Conservation (phyloP, 2,888 invertebrate genomes). For the Cepaea hortensis region DNA sequence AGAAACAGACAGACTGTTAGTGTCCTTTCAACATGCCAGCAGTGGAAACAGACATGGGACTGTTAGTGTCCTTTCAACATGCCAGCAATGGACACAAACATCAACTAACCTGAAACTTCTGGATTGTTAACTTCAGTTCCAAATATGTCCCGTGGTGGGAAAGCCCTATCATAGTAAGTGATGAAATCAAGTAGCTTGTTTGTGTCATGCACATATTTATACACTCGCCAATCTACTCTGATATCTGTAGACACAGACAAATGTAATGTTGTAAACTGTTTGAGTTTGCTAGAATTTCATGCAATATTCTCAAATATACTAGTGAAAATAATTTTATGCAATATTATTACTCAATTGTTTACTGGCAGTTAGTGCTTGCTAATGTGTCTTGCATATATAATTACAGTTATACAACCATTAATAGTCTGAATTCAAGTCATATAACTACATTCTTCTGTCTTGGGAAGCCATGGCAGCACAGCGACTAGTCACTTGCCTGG, state of each 20-base stretch:
- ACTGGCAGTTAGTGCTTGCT: no score
- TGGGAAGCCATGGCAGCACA: no score
- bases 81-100: neutral
- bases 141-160: constrained; percentile 67
- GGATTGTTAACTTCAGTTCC: constrained; percentile 67
- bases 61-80: neutral
- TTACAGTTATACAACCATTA: no score
- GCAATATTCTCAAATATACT: neutral
- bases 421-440: no score
- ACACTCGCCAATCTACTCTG: constrained; percentile 73
- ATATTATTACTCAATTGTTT: neutral
- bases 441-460: no score
- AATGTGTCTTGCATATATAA: no score
- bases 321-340: neutral
- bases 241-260: constrained; percentile 63
- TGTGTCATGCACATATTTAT: constrained; percentile 59
- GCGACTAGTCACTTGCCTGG: no score
- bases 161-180: constrained; percentile 66
- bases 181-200: constrained; percentile 70
- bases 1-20: neutral
- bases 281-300: neutral
- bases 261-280: neutral
- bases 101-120: neutral
- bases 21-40: neutral
- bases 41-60: no score